Conservation (phyloP, 1,140 invertebrate species). For the Oscheius sp. region DNA sequence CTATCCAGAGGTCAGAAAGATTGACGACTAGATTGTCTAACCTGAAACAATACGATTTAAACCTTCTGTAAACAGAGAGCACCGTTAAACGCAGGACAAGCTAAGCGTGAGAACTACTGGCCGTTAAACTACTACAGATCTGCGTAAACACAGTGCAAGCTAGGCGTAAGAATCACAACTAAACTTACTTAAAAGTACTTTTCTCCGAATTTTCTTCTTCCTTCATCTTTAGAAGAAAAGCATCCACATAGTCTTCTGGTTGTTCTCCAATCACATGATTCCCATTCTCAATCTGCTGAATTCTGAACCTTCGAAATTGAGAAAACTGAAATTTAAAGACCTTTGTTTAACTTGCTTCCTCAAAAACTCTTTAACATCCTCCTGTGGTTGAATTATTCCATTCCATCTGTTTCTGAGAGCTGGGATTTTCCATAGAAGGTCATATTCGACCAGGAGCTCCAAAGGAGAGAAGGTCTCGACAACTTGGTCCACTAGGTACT, state of each 20-base stretch:
- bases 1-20: too few relatives aligned
- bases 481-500: not conserved
- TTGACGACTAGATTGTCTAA: too few relatives aligned
- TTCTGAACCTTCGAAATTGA: not conserved
- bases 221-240: constrained; percentile 63
- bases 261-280: constrained; percentile 31
- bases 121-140: too few relatives aligned
- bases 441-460: constrained; percentile 1
- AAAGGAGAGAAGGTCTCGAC: constrained; percentile 1
- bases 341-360: constrained; percentile 12
- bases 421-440: constrained; percentile 43
- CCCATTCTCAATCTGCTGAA: not conserved
- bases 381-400: constrained; percentile 45
- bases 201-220: too few relatives aligned
- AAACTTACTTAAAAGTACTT: too few relatives aligned
- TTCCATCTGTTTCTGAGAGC: constrained; percentile 55
- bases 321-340: too few relatives aligned
- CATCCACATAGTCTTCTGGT: constrained; percentile 65
- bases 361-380: constrained; percentile 29
- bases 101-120: too few relatives aligned
- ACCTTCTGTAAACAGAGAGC: too few relatives aligned
- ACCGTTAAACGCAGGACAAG: too few relatives aligned
- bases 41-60: too few relatives aligned
- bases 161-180: too few relatives aligned
- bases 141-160: too few relatives aligned